Evolutionary conservation across 2,888 invertebrate species (phyloP), one percentile per base, ranked within the genome.

Genomic region (Caenorhabditis zanzibari): DNA sequence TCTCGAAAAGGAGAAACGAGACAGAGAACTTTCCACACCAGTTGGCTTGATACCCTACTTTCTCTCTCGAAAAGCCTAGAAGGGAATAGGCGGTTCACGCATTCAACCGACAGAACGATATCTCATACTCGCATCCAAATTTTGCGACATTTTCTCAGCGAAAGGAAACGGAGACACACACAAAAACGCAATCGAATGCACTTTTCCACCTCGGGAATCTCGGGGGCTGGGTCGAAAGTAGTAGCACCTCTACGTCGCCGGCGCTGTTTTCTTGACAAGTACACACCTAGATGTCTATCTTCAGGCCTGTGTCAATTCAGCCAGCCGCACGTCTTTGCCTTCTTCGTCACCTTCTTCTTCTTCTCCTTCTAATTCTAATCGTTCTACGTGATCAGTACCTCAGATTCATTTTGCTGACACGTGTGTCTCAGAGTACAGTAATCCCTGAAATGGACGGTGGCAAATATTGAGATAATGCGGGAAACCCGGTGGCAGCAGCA

Each of bases 281-380:
- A 79, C 79, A 72, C 38, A 47, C 72, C 71, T 64, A 68, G 76
- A 76, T 76, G 35, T 52, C 76, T 76, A 76, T 76, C 75, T 76
- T 58, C 22, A 54, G 64, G 56, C 66, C 38, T 56, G 66, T 75
- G 74, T 56, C 74, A 64, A 75, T 64, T 64, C 58, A 64, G 22
- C 58, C 64, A 75, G 75, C 54, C 74, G 74, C 74, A 74, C 74
- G 74, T 74, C 66, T 32, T 32, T 44, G 41, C 47, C 59, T 9
- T 68, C 64, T 47, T 63, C 47, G 47, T 26, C 26, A 24, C 47
- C 32, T 26, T 47, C 68, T 26, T 35, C 35, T 16, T 19, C n/a
- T n/a, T n/a, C n/a, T n/a, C n/a, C 26, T 12, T 26, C 56, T 44
- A 16, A 44, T 26, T 49, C 68, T 76, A 76, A 76, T 76, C 75